Conservation (phyloP, 2,888 invertebrate species). For the Drosophila rubida region DNA sequence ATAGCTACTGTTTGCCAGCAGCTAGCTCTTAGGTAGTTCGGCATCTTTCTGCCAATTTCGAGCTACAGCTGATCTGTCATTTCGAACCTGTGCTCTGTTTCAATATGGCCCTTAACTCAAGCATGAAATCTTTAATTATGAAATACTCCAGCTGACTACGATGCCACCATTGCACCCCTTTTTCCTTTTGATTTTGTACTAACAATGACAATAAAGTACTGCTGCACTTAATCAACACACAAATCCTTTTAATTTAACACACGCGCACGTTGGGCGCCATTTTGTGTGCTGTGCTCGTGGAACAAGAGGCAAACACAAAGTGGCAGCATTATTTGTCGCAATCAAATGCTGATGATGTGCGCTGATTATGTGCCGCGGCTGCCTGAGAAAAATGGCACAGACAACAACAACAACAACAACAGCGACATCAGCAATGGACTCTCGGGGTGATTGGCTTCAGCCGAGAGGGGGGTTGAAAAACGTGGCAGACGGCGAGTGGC, state of each 20-base stretch:
- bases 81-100: not conserved
- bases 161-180: conserved; percentile 21
- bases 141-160: conserved; percentile 7
- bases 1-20: conserved; percentile 50
- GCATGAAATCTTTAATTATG: conserved; percentile 5
- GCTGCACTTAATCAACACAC: conserved; percentile 77
- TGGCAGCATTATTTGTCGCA: conserved; percentile 84
- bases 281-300: conserved; percentile 41
- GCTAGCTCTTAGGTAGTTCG: conserved; percentile 28
- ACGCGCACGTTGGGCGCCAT: conserved; percentile 64
- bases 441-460: conserved; percentile 46
- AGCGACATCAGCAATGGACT: not conserved
- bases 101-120: conserved; percentile 25
- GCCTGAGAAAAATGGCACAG: conserved; percentile 71
- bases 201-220: conserved; percentile 13
- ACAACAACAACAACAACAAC: conserved; percentile 14
- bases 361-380: conserved; percentile 72
- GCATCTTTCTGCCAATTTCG: not conserved
- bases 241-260: conserved; percentile 81
- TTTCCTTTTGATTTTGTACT: not conserved
- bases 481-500: conserved; percentile 60
- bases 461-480: conserved; percentile 50
- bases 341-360: conserved; percentile 84
- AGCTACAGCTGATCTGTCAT: conserved; percentile 1
- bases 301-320: conserved; percentile 76